A percentile compares a stretch with the other conserved stretches of the same genome.
Conservation (phyloP, 2,888 invertebrate genomes). For the Ormyrus labotus region DNA sequence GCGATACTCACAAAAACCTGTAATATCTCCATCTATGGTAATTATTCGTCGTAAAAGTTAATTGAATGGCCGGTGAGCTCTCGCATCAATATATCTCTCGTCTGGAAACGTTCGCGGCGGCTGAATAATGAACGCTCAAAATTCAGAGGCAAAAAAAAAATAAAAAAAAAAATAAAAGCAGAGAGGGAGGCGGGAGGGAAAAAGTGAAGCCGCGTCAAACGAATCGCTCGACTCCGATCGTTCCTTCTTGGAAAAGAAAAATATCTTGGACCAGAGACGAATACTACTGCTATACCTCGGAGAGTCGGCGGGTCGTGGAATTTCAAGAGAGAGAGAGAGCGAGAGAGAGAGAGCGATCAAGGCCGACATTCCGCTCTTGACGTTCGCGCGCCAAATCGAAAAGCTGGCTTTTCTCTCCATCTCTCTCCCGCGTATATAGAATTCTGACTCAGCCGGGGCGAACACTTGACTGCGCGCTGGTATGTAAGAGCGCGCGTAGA, state of each 20-base stretch:
- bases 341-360: constrained; percentile 33
- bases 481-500: neutral
- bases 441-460: too few species aligned
- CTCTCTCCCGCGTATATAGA: too few species aligned
- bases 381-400: constrained; percentile 11
- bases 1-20: constrained; percentile 22
- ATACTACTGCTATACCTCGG: neutral
- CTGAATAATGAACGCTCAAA: neutral
- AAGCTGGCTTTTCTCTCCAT: too few species aligned
- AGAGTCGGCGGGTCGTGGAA: constrained; percentile 13
- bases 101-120: too few species aligned
- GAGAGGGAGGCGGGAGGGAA: neutral
- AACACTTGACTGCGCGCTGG: neutral
- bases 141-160: neutral
- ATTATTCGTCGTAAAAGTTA: constrained; percentile 35
- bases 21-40: neutral
- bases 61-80: constrained; percentile 14
- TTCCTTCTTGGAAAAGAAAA: constrained; percentile 34
- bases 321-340: constrained; percentile 28
- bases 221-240: neutral
- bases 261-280: neutral
- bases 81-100: neutral
- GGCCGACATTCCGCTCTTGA: constrained; percentile 34
- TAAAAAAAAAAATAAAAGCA: too few species aligned
- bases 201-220: neutral